Percentiles rank a stretch among this genome's conserved stretches.
These are phyloP conservation scores for Scatophagus argus DNA, from an alignment of 2,113 vertebrate genomes.

Conservation along the genomic window DNA sequence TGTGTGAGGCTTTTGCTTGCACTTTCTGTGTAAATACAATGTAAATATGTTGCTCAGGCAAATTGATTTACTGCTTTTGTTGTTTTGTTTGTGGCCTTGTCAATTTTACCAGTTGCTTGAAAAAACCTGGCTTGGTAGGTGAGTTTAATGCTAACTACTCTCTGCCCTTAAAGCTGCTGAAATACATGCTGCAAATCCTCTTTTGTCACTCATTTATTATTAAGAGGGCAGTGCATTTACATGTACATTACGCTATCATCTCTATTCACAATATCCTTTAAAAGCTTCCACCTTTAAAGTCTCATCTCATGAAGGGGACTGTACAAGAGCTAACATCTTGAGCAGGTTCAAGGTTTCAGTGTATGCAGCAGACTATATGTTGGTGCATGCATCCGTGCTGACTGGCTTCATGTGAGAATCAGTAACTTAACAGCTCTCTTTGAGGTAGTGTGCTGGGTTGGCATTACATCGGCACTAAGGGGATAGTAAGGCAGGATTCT, in stretches of 20 bases:
- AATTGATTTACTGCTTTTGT: conserved; percentile 1
- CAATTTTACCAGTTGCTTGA: neutral
- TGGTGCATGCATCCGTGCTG: conserved; percentile 2
- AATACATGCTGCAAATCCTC: neutral
- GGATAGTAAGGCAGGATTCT: conserved; percentile 27
- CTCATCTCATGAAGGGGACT: neutral
- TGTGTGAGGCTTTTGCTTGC: neutral
- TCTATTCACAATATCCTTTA: neutral
- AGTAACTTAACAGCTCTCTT: conserved; percentile 31
- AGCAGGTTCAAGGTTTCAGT: neutral
- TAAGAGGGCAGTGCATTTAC: neutral
- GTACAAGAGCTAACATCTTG: neutral
- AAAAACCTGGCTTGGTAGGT: neutral
- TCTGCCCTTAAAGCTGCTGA: neutral
- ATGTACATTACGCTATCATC: neutral
- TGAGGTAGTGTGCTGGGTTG: conserved; percentile 13
- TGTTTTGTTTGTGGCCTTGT: neutral
- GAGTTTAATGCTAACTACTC: conserved; percentile 6
- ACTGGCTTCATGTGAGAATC: conserved; percentile 27
- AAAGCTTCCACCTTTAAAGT: neutral
- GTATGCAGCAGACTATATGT: neutral
- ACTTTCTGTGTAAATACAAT: neutral
- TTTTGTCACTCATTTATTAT: neutral
- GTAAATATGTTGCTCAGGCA: neutral
- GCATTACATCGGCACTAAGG: neutral